Evolutionary conservation across 2,888 invertebrate species (phyloP), one percentile per base, ranked within the genome.

Genomic region (Xestia c-nigrum): DNA sequence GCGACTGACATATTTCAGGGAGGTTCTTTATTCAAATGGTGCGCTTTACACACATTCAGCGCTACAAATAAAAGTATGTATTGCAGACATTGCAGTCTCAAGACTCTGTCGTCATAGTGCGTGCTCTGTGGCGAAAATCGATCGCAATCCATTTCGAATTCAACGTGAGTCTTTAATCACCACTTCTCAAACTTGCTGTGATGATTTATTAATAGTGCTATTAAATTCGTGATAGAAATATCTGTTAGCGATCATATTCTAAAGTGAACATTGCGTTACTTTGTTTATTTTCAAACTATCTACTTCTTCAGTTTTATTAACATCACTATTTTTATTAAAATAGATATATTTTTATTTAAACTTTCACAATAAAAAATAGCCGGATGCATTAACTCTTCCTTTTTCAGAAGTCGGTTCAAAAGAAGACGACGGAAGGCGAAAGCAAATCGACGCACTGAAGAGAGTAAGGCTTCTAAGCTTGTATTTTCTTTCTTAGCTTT

Each of bases 141-240:
- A 64, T 64, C 14, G 43, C 43, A 46, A 64, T 31, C 16, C n/a
- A 64, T 43, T 64, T 43, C 5, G 64, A 64, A 64, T 64, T 64
- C 64, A 64, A n/a, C n/a, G n/a, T n/a, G 43, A 64, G 64, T 64
- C 43, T 43, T 43, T 64, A 46, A 64, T 64, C 65, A 66, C 24
- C 10, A 46, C 46, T 24, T 46, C 24, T 19, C 24, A 47, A 66
- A 66, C 43, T 19, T 47, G 24, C 46, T 43, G 64, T n/a, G n/a
- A 43, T 43, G 64, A 64, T 64, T 64, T 64, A 64, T 64, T n/a
- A 64, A n/a, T 31, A 31, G 19, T 63, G n/a, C 64, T 43, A 43
- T 64, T 64, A 43, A 43, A 64, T 43, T 43, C 64, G 64, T 64
- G 43, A 64, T 64, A 1, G n/a, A 64, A 64, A 64, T 64, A 43